These are phyloP conservation scores for Tyrannus savana DNA, from an alignment of 2,113 vertebrate species.

Conservation along the genomic window DNA sequence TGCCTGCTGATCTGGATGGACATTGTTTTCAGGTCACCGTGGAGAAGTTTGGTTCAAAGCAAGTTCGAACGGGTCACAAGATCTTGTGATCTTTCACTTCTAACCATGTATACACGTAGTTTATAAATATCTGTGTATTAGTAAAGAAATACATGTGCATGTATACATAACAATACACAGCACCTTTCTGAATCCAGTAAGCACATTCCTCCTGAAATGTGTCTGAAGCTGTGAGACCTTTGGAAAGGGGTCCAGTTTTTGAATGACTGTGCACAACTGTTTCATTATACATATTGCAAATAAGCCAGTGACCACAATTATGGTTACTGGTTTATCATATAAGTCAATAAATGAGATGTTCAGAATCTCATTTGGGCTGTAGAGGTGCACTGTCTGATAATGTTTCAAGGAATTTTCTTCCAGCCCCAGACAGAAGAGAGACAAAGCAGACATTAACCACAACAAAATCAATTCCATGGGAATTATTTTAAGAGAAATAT, in stretches of 20 bases:
- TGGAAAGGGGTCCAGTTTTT: neutral
- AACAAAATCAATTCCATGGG: slow-evolving; percentile 40
- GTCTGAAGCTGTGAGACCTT: neutral
- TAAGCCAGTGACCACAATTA: neutral
- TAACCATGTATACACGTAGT: neutral
- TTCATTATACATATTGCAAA: neutral
- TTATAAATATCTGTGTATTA: neutral
- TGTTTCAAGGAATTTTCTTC: slow-evolving; percentile 20
- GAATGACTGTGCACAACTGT: neutral
- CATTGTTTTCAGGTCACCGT: neutral
- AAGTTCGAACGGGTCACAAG: neutral
- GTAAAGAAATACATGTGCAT: neutral
- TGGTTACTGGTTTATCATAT: neutral
- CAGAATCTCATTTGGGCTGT: slow-evolving; percentile 1
- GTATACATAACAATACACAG: neutral
- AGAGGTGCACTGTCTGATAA: slow-evolving; percentile 20
- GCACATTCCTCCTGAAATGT: neutral
- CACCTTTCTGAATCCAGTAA: neutral
- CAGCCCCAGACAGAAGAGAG: neutral
- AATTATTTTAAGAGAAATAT: slow-evolving; percentile 12
- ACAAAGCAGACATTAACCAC: slow-evolving; percentile 28
- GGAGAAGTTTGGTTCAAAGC: neutral
- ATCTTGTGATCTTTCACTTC: neutral
- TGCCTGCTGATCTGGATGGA: neutral
- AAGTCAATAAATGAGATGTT: slow-evolving; percentile 31